Evolutionary conservation across 2,113 vertebrate species (phyloP), one percentile per base, ranked within the genome.

Genomic region (Megalops atlanticus): DNA sequence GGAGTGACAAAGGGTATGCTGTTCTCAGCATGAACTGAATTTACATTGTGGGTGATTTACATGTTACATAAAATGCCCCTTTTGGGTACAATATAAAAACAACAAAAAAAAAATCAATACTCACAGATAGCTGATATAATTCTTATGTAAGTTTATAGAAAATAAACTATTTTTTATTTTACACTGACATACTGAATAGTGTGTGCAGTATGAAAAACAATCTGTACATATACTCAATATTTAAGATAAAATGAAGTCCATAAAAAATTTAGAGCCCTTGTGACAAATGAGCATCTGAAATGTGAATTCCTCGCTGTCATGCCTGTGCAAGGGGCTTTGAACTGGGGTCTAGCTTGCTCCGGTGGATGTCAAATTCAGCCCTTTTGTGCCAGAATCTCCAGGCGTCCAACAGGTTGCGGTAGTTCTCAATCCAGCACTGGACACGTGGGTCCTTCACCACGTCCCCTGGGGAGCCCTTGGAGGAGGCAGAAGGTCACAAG

Each of bases 321-420:
- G 96, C 98, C 96, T 99, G 98, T 49, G 97, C 97, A 81, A 99
- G 93, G 36, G 98, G 98, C 84, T 99, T 99, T n/a, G 98, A 99
- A 90, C 96, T 97, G 77, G 98, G 96, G 90, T 99, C 98, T 91
- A 98, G 90, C 76, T 99, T 99, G 85, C 98, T 98, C 82, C 98
- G 93, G 4, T 98, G 97, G 88, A 99, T 99, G 92, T 99, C 98
- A 89, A 99, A 99, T 91, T 99, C 98, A 6, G 98, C 98, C 79
- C 98, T 94, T 88, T 99, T 99, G 89, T 99, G 97, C 98, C 98
- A 99, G 92, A 99, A 99, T 40, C 97, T 95, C 98, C 98, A 99
- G 2, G 98, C 97, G 54, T 99, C 98, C 88, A 99, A 92, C 69
- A 99, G 93, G 90, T 98, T 98, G 82, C 98, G 96, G 45, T 99